Percentiles rank a stretch among this genome's conserved stretches.
Evolutionary conservation across 2,113 vertebrate species (phyloP).

Genomic region (Stigmatopora nigra): DNA sequence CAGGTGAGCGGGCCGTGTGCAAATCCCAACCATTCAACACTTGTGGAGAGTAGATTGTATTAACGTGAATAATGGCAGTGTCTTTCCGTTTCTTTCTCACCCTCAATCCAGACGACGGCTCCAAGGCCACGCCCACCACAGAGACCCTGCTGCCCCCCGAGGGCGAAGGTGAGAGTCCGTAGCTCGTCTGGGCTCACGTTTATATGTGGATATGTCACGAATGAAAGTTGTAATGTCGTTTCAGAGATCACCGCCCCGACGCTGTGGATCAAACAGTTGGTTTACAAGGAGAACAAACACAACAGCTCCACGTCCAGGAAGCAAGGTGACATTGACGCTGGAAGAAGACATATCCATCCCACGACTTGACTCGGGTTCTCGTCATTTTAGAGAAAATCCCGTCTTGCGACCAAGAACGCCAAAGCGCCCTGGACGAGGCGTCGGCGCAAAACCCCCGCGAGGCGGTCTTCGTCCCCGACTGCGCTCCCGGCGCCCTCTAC

Average conservation of each 20-base stretch:
- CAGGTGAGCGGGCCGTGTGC: slow-evolving; percentile 91
- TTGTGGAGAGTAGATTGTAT: slow-evolving; percentile 99
- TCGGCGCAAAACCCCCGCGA: slow-evolving; percentile 79
- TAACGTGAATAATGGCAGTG: slow-evolving; percentile 99
- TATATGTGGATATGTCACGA: too few species aligned
- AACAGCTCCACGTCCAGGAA: slow-evolving; percentile 83
- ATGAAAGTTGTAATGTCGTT: slow-evolving; percentile 19
- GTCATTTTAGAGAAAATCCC: slow-evolving; percentile 86
- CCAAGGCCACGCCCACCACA: slow-evolving; percentile 92
- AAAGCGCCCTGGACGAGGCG: slow-evolving; percentile 87
- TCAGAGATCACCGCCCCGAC: slow-evolving; percentile 95
- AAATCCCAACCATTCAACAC: slow-evolving; percentile 99
- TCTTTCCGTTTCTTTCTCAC: slow-evolving; percentile 99
- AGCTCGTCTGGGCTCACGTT: too few species aligned
- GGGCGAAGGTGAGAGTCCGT: slow-evolving; percentile 84
- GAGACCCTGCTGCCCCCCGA: slow-evolving; percentile 84
- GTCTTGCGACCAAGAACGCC: slow-evolving; percentile 95
- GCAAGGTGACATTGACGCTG: slow-evolving; percentile 72
- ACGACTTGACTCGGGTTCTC: background rate
- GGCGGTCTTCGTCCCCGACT: slow-evolving; percentile 91
- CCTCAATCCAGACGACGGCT: slow-evolving; percentile 98
- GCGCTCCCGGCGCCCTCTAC: slow-evolving; percentile 84
- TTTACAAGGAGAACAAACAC: slow-evolving; percentile 84
- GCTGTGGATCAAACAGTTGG: slow-evolving; percentile 91
- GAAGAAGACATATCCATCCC: slow-evolving; percentile 21